Conservation (phyloP, 2,888 invertebrate genomes). For the Drosophila buzzatii region DNA sequence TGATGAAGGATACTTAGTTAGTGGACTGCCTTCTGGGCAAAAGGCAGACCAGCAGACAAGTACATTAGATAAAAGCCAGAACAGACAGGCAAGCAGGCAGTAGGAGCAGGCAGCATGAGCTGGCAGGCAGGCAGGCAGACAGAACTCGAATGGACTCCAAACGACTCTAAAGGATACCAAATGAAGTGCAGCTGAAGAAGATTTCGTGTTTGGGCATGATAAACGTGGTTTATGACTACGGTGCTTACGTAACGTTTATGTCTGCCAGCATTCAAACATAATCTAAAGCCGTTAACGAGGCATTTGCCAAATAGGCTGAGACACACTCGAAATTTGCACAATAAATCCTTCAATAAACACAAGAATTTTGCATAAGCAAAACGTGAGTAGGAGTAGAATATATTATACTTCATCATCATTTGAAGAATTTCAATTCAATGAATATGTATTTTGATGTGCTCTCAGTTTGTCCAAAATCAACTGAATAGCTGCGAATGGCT, state of each 20-base stretch:
- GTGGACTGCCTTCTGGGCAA: conserved; percentile 46
- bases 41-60: conserved; percentile 46
- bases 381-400: not conserved
- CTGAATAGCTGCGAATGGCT: not conserved
- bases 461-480: not conserved
- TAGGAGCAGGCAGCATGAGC: not conserved
- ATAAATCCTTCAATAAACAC: conserved; percentile 14
- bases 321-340: conserved; percentile 19
- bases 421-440: not conserved
- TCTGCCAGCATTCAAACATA: conserved; percentile 44
- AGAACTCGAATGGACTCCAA: conserved; percentile 11
- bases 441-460: not conserved
- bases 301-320: conserved; percentile 22
- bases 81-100: conserved; percentile 2
- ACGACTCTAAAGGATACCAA: conserved; percentile 23
- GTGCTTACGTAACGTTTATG: conserved; percentile 37
- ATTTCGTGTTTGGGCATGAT: conserved; percentile 56
- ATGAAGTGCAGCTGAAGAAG: conserved; percentile 41
- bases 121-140: conserved; percentile 4
- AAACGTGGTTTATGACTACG: conserved; percentile 69
- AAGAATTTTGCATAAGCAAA: not conserved
- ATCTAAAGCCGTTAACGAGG: conserved; percentile 65
- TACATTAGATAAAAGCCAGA: conserved; percentile 53
- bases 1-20: conserved; percentile 60
- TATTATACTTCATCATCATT: not conserved